A percentile compares a stretch with the other conserved stretches of the same genome.
Evolutionary conservation across 2,797 vertebrate species (phyloP).

Genomic region (Falco berigora): DNA sequence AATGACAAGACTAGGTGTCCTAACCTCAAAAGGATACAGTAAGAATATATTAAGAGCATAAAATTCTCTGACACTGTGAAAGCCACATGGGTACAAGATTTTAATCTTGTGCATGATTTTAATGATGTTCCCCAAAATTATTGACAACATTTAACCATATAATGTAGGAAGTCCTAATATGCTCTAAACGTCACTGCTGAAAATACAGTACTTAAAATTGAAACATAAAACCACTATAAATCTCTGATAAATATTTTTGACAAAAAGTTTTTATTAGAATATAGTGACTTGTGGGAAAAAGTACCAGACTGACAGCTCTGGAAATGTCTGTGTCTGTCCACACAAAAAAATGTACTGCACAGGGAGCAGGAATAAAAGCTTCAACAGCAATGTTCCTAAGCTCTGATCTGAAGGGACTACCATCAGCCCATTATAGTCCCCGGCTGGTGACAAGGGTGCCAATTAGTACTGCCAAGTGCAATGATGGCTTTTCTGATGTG

Average conservation of each 20-base stretch:
- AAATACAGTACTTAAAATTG: background rate
- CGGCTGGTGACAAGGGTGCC: conserved; percentile 48
- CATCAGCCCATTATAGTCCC: conserved; percentile 52
- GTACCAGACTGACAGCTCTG: background rate
- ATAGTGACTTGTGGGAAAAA: background rate
- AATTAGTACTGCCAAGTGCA: conserved; percentile 56
- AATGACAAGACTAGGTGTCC: background rate
- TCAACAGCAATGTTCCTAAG: conserved; percentile 32
- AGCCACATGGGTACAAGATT: background rate
- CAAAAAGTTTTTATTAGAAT: background rate
- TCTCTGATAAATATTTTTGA: background rate
- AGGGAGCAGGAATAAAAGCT: conserved; percentile 38
- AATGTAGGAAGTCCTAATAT: background rate
- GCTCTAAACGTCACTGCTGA: background rate
- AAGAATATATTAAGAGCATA: background rate
- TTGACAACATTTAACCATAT: background rate
- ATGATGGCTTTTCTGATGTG: conserved; percentile 46
- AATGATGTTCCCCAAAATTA: background rate
- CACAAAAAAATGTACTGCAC: background rate
- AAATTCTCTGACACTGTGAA: background rate
- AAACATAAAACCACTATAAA: background rate
- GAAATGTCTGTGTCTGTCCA: conserved; percentile 39
- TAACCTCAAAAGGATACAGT: background rate
- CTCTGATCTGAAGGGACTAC: conserved; percentile 54
- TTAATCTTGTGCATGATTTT: background rate